phyloP scores from a whole-genome alignment of 2,113 vertebrate species.

The Lycocorax pyrrhopterus region DNA sequence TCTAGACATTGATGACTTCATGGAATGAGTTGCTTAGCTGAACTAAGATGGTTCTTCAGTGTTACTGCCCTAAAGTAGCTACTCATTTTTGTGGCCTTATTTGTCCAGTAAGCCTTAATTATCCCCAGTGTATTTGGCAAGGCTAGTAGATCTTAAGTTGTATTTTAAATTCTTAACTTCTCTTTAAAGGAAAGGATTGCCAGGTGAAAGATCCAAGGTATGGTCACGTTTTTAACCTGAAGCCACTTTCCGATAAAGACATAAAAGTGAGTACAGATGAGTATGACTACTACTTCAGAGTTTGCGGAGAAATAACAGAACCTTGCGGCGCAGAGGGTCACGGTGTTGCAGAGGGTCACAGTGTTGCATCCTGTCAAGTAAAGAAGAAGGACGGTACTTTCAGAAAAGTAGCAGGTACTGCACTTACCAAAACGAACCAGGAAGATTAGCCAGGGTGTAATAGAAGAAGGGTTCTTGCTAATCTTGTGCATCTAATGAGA shows the following conservation, averaged over 20 bases:
- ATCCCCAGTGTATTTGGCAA: background rate
- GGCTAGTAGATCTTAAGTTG: background rate
- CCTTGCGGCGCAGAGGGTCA: conserved; percentile 52
- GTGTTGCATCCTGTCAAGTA: conserved; percentile 85
- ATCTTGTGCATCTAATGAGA: background rate
- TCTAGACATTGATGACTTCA: background rate
- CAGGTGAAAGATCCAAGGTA: conserved; percentile 84
- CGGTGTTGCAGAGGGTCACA: rapidly evolving
- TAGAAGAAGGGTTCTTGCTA: background rate
- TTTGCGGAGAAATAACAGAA: conserved; percentile 76
- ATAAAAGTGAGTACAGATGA: conserved; percentile 65
- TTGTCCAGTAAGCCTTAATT: background rate
- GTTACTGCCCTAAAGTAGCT: background rate
- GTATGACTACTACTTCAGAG: conserved; percentile 86
- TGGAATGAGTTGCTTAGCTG: background rate
- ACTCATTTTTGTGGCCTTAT: background rate
- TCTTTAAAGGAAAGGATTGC: conserved; percentile 81
- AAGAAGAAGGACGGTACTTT: background rate
- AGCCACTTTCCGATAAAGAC: conserved; percentile 74
- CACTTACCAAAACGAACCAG: background rate
- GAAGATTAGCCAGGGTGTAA: background rate
- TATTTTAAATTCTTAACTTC: background rate
- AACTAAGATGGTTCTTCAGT: background rate
- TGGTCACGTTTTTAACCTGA: conserved; percentile 82
- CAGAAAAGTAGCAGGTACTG: conserved; percentile 83